phyloP scores from a whole-genome alignment of 2,797 vertebrate species.

The Manis crassicaudata region DNA sequence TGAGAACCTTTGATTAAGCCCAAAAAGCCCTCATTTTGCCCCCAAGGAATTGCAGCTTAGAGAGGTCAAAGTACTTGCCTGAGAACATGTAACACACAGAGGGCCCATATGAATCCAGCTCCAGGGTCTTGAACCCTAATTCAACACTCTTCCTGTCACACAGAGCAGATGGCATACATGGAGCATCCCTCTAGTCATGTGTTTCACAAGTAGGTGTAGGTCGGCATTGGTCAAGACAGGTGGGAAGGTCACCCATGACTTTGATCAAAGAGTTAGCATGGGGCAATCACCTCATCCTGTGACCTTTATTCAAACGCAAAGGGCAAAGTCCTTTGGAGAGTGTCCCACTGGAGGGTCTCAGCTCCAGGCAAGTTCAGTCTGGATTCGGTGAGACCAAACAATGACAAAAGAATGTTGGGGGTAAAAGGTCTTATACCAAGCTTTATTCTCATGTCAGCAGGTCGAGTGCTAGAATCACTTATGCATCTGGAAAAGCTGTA shows the following conservation, averaged over 20 bases:
- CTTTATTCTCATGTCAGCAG: too few species aligned
- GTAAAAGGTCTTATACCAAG: too few species aligned
- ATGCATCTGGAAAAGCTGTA: too few species aligned
- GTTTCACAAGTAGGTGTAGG: not conserved
- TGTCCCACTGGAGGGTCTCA: too few species aligned
- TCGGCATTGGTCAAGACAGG: not conserved
- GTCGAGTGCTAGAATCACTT: too few species aligned
- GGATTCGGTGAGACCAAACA: too few species aligned
- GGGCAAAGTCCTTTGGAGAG: not conserved
- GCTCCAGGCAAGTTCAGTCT: too few species aligned
- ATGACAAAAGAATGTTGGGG: too few species aligned
- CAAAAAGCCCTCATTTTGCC: not conserved
- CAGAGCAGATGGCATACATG: rapidly evolving
- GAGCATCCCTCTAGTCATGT: not conserved
- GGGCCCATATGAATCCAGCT: not conserved
- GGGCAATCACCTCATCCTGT: not conserved
- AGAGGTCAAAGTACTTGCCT: not conserved
- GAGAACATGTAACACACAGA: rapidly evolving
- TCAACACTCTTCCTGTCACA: not conserved
- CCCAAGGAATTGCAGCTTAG: not conserved
- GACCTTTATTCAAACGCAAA: not conserved
- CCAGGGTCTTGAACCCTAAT: not conserved
- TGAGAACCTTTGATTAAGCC: too few species aligned
- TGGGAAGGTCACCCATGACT: not conserved
- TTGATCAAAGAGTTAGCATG: not conserved